Conservation (phyloP, 2,113 vertebrate species). For the Malurus cyaneus region DNA sequence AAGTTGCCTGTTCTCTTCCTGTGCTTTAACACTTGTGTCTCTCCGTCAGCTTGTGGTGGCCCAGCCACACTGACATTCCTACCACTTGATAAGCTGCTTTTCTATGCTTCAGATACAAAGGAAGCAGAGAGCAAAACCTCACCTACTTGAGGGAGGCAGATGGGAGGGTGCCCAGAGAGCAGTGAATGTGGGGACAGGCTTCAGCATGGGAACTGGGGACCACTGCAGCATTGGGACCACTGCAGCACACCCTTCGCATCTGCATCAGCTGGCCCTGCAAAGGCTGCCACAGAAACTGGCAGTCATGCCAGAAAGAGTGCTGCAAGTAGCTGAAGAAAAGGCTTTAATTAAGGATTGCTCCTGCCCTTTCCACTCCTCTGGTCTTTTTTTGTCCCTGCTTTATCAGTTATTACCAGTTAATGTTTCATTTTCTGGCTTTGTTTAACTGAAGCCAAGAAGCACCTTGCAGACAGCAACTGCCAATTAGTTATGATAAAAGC, state of each 20-base stretch:
- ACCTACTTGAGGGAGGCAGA: neutral
- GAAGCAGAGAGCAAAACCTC: fast-evolving
- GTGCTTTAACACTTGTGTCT: neutral
- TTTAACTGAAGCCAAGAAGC: neutral
- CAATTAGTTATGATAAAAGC: slow-evolving; percentile 40
- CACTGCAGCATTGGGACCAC: neutral
- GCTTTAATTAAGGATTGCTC: neutral
- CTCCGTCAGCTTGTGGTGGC: neutral
- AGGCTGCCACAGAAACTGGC: neutral
- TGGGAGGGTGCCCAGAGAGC: fast-evolving
- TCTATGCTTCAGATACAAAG: neutral
- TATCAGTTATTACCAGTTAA: slow-evolving; percentile 9
- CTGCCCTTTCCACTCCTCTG: neutral
- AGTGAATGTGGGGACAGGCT: fast-evolving
- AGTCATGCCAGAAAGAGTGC: neutral
- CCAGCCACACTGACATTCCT: neutral
- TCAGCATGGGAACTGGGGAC: neutral
- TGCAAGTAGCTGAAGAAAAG: neutral
- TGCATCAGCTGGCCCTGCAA: fast-evolving
- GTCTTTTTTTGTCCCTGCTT: neutral
- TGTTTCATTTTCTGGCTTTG: slow-evolving; percentile 21
- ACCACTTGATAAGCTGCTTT: neutral
- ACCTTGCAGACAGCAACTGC: slow-evolving; percentile 7
- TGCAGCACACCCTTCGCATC: fast-evolving
- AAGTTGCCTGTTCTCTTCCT: neutral